These are phyloP conservation scores for Tachina lurida DNA, from an alignment of 2,888 invertebrate genomes.

Conservation along the genomic window DNA sequence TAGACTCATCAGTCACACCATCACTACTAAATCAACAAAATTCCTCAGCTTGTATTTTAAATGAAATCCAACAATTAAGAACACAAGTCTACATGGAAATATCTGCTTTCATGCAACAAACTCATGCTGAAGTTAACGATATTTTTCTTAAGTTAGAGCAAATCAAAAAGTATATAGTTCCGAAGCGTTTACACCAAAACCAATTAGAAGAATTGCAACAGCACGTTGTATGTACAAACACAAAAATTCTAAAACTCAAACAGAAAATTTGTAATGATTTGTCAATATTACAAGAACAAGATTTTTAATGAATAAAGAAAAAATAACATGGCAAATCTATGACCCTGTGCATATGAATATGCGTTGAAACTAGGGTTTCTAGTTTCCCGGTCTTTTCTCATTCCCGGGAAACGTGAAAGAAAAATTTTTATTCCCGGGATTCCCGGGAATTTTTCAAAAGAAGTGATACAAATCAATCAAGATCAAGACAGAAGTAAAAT, in stretches of 20 bases:
- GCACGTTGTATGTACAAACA: constrained; percentile 78
- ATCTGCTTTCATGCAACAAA: constrained; percentile 73
- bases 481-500: too few relatives aligned
- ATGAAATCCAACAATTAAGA: constrained; percentile 79
- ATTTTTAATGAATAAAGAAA: background rate
- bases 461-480: too few relatives aligned
- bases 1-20: background rate
- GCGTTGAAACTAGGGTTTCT: too few relatives aligned
- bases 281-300: constrained; percentile 70
- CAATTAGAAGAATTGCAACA: constrained; percentile 78
- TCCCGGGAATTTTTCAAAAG: too few relatives aligned
- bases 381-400: too few relatives aligned
- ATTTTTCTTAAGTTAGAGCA: constrained; percentile 78
- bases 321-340: background rate
- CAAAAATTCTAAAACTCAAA: constrained; percentile 76
- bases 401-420: too few relatives aligned
- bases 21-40: constrained; percentile 2
- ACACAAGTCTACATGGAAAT: constrained; percentile 75
- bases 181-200: constrained; percentile 77
- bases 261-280: constrained; percentile 76
- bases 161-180: constrained; percentile 78
- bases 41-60: constrained; percentile 70
- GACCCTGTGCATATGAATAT: too few relatives aligned
- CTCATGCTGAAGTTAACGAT: constrained; percentile 77
- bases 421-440: too few relatives aligned